Conservation (phyloP, 2,797 vertebrate genomes). For the Chrosomus eos region DNA sequence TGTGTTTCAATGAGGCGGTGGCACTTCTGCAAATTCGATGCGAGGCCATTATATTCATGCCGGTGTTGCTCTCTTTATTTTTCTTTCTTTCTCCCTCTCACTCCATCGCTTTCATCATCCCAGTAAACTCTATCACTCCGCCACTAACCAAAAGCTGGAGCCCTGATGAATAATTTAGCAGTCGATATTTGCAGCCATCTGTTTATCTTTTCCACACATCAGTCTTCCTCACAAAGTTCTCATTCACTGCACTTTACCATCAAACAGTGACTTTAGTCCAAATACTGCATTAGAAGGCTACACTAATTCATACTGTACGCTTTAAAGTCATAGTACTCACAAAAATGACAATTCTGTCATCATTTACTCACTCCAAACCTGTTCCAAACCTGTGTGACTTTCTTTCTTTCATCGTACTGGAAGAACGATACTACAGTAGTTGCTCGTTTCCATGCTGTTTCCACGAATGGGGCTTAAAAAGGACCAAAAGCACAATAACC, state of each 20-base stretch:
- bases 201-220: conserved; percentile 60
- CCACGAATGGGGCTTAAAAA: neutral
- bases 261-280: conserved; percentile 45
- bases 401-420: neutral
- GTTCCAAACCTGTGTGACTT: neutral
- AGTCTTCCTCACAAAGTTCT: conserved; percentile 53
- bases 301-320: neutral
- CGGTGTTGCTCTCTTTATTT: conserved; percentile 58
- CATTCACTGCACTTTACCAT: conserved; percentile 50
- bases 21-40: conserved; percentile 28
- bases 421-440: neutral
- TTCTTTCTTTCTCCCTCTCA: conserved; percentile 34
- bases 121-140: conserved; percentile 52
- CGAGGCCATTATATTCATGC: conserved; percentile 64
- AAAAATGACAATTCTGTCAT: neutral
- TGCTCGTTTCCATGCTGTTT: no score
- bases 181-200: conserved; percentile 66
- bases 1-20: conserved; percentile 64
- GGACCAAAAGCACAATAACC: neutral
- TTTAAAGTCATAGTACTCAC: neutral
- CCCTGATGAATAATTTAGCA: conserved; percentile 64
- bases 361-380: neutral
- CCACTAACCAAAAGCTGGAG: conserved; percentile 59
- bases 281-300: conserved; percentile 32
- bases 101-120: conserved; percentile 47